These are phyloP conservation scores for Musca vetustissima DNA, from an alignment of 1,140 invertebrate species.

Conservation along the genomic window DNA sequence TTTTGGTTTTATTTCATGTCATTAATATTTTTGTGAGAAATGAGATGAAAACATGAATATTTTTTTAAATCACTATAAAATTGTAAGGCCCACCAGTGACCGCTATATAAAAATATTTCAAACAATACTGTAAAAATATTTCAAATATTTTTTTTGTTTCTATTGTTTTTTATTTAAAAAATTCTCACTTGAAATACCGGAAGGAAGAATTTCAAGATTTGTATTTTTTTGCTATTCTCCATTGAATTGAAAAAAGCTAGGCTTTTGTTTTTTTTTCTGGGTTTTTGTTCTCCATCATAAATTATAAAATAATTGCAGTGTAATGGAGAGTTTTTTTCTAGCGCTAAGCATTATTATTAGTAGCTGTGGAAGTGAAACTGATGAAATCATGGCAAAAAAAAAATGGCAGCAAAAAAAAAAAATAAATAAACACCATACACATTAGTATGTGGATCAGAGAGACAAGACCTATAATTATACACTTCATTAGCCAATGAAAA, in stretches of 20 bases:
- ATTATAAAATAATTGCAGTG: too few relatives aligned
- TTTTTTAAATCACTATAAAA: neutral
- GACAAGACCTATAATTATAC: neutral
- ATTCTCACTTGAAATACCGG: neutral
- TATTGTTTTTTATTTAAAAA: neutral
- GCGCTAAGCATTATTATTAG: too few relatives aligned
- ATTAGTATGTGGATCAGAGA: neutral
- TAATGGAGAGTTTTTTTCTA: too few relatives aligned
- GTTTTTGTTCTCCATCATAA: too few relatives aligned
- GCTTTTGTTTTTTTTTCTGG: too few relatives aligned
- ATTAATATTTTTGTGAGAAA: neutral
- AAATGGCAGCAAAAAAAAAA: too few relatives aligned
- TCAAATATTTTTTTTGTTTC: neutral
- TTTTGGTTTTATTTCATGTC: too few relatives aligned
- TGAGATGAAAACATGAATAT: neutral
- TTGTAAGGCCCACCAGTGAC: neutral
- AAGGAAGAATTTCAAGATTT: constrained; percentile 9
- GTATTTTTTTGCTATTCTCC: neutral
- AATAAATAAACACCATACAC: too few relatives aligned
- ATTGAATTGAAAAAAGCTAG: neutral
- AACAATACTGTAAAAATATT: too few relatives aligned
- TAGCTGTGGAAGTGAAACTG: too few relatives aligned
- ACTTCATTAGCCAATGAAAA: too few relatives aligned
- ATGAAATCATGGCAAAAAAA: neutral
- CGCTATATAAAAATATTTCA: too few relatives aligned